Base-by-base conservation (phyloP, 2,113 vertebrate species). In the Chaetops frenatus region DNA sequence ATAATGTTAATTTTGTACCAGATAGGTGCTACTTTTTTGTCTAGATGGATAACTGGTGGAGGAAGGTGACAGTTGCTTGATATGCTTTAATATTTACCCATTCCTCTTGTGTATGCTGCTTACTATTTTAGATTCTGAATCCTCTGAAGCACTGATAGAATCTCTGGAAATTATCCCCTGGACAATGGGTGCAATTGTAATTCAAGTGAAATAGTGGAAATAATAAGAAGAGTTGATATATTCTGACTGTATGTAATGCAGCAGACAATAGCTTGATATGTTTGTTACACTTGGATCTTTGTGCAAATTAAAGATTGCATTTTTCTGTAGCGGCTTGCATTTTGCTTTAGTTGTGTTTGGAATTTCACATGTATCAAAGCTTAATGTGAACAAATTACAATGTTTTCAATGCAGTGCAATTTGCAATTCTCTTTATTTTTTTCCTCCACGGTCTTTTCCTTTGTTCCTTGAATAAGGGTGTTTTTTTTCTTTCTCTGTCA, bases 201-300 rank as follows among this genome's bases (percentile, higher is more conserved):
- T 93, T 94, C 74, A 92, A 95, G 74, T 90, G 16, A 93, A 91
- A 85, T 93, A 90, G 86, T 81, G 27, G 9, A 66, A 50, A 33
- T 91, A 91, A 72, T 60, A 92, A 72, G 18, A 86, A 5, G 10
- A 62, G 21, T 81, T 72, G 18, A 50, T 92, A 15, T 65, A 47
- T 88, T 82, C 91, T 93, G 81, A 74, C 54, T 83, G 33, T 56
- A 69, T 79, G 65, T 66, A 80, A 80, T 73, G 22, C 79, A 91
- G 31, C 38, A 77, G 74, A 71, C 67, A 73, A 60, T 74, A 64
- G 9, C 19, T 87, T 67, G 65, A 58, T 90, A 40, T 45, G 31
- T 81, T 95, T 82, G 36, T 84, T 83, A 7, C 86, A 20, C 83
- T 45, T 74, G 45, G 45, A 90, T 65, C 38, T 90, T 86, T 67